Evolutionary conservation across 2,888 invertebrate species (phyloP), one percentile per base, ranked within the genome.

Genomic region (Coelogynopora nodosa): DNA sequence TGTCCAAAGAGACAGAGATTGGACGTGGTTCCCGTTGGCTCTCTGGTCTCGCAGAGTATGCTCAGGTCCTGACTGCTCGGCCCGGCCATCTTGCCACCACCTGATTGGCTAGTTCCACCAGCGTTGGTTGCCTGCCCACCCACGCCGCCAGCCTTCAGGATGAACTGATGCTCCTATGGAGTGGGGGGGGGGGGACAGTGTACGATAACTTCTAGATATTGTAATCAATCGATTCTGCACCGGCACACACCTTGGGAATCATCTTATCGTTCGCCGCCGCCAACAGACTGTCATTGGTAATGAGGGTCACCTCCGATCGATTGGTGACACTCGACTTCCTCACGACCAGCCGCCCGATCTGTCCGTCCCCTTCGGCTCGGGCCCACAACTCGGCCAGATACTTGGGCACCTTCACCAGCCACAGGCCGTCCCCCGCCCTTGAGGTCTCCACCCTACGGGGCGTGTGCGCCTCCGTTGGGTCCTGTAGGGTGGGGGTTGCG

Each of bases 381-480:
- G 96, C 95, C 98, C 98, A 98, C 93, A 95, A 95, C 90, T 95
- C 96, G 0, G 97, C 96, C 89, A 98, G 95, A 92, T 98, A 98
- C 93, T 98, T 98, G 0, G 98, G 98, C 10, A 94, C 93, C 91
- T 98, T 98, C 0, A 98, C 98, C 2, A 98, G 93, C 98, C 98
- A 98, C 13, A 98, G 30, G 10, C 84, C 84, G 23, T 84, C 84
- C 5, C 30, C 5, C 2, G 67, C 84, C 10, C 67, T 18, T 13
- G 18, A n/a, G n/a, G 67, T 49, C 10, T 30, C 67, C 2, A 84
- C 84, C 10, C 30, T n/a, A n/a, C 67, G 13, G 18, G 30, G 67
- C 10, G 49, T 18, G 67, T 84, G 84, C n/a, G 83, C 83, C 10
- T 18, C 83, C 2, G 83, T 18, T 13, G 49, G 49, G 18, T 49